phyloP scores from a whole-genome alignment of 2,113 vertebrate genomes.

The Motacilla tschutschensis region DNA sequence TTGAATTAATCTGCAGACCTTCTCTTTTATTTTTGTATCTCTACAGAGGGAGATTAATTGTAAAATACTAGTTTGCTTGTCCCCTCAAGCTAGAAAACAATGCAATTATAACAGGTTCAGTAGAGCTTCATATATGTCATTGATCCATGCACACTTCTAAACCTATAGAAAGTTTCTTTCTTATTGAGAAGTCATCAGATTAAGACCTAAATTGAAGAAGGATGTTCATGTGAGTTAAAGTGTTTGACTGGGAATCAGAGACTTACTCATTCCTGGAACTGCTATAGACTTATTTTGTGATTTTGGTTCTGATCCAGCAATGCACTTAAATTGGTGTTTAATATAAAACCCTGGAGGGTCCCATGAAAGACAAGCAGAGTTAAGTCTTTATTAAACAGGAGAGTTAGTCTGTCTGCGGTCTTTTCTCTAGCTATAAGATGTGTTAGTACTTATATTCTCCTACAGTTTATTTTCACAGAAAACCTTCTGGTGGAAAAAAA shows the following conservation, averaged over 20 bases:
- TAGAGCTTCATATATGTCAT: background rate
- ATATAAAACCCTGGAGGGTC: slow-evolving; percentile 32
- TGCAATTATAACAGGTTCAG: background rate
- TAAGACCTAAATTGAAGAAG: slow-evolving; percentile 13
- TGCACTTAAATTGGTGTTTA: slow-evolving; percentile 24
- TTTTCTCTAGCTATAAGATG: slow-evolving; percentile 5
- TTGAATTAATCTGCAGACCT: background rate
- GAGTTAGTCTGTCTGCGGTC: background rate
- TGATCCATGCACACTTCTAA: background rate
- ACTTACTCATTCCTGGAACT: background rate
- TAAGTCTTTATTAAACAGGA: slow-evolving; percentile 13
- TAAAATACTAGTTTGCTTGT: background rate
- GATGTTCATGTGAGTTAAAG: background rate
- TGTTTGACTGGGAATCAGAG: background rate
- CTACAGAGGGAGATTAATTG: background rate
- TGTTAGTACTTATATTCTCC: slow-evolving; percentile 13
- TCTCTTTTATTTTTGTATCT: background rate
- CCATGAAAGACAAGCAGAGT: slow-evolving; percentile 6
- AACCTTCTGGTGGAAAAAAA: background rate
- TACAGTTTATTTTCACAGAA: slow-evolving; percentile 13
- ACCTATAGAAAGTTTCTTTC: background rate
- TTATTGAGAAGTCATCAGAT: slow-evolving; percentile 13
- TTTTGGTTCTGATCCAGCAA: slow-evolving; percentile 36
- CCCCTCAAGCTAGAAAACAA: background rate
- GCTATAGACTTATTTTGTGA: background rate